Base-by-base conservation (phyloP, 1,140 invertebrate genomes). In the Lutraria rhynchaena region DNA sequence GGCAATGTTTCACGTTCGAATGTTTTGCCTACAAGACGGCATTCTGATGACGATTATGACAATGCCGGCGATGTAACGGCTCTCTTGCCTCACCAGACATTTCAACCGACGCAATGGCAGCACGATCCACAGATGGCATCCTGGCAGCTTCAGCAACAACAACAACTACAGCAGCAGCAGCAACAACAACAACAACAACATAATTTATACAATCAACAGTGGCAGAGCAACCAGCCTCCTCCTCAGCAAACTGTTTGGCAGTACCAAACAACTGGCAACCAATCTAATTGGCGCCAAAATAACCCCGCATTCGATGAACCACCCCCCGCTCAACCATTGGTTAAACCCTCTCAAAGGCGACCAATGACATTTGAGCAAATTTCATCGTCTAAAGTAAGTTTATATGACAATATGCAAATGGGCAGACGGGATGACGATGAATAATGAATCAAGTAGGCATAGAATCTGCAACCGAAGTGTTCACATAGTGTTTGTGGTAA, bases 351-450 rank as follows among this genome's bases (percentile, higher is more conserved):
- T 1, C 88, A 85, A 35, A 85, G 81, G 46, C 84, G 89, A 65
- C 89, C 89, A 29, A 90, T 90, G 89, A 89, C 88, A n/a, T 90
- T 90, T 83, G 87, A 90, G 53, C 89, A 90, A 77, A 83, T 83
- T 7, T 88, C 88, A 4, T 89, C 89, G 0, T 90, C 89, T 3
- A 90, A 90, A 84, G 87, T 90, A 77, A 90, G 89, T 67, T 86
- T 90, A 24, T 90, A 90, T 77, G 89, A 90, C 76, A 90, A 90
- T 78, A 85, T 90, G 71, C 78, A 73, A 49, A 81, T 81, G 78
- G 35, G 13, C 3, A 55, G 65, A 41, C 41, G 44, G 9, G 76
- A 80, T 33, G 65, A 70, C 17, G 76, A 80, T 0, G 75, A 77
- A 65, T 71, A 29, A 33, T 2, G 9, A 27, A 15, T 49, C 31